Evolutionary conservation across 2,113 vertebrate species (phyloP).

Genomic region (Tachysurus vachellii): DNA sequence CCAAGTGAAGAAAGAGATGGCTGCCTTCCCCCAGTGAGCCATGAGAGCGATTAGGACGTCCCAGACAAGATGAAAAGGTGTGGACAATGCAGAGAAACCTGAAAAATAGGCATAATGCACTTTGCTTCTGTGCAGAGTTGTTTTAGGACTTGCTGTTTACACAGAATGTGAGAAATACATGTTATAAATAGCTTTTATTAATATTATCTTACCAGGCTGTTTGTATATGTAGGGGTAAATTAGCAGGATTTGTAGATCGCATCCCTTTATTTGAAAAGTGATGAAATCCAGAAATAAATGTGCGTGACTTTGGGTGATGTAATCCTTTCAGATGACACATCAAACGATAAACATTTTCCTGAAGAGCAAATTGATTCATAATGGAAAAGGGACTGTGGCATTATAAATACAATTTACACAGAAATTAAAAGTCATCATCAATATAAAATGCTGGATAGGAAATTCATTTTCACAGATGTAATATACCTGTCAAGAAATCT

Average conservation of each 20-base stretch:
- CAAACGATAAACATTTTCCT: not conserved
- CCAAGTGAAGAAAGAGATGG: slow-evolving; percentile 43
- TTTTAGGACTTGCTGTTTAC: not conserved
- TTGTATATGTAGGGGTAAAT: not conserved
- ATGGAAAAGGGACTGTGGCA: not conserved
- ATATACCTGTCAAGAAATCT: not conserved
- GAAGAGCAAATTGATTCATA: not conserved
- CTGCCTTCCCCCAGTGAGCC: slow-evolving; percentile 54
- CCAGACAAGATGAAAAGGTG: slow-evolving; percentile 53
- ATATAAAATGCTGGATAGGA: not conserved
- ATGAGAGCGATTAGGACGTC: slow-evolving; percentile 47
- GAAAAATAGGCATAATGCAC: not conserved
- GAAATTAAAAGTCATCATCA: not conserved
- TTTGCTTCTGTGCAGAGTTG: not conserved
- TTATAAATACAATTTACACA: not conserved
- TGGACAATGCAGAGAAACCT: slow-evolving; percentile 5
- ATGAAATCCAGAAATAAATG: not conserved
- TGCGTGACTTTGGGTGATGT: not conserved
- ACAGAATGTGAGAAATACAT: not conserved
- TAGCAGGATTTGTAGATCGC: not conserved
- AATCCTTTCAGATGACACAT: not conserved
- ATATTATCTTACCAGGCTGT: not conserved
- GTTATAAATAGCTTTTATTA: slow-evolving; percentile 3
- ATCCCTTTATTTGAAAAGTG: not conserved
- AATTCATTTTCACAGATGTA: not conserved